Evolutionary conservation across 92 coral and sea anemone genomes (phyloP), one percentile per base, ranked within the genome.

Genomic region (Epizoanthus ramosus): DNA sequence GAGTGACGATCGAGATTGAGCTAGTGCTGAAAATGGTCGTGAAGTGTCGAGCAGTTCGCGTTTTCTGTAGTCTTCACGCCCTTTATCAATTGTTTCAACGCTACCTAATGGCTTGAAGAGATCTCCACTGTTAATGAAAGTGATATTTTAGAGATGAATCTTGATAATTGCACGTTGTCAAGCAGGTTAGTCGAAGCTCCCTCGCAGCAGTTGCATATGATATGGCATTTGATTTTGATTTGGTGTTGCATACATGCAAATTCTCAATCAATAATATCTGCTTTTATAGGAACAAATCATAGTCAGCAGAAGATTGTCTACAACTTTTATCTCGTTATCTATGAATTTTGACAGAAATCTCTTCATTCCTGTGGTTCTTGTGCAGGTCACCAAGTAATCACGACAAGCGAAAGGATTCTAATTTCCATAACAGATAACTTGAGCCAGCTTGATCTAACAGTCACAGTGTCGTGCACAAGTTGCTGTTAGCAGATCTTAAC

Each of bases 121-220:
- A 3, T 25, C 47, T 28, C 14, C 71, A 31, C 9, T 28, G 19
- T 18, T 33, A 18, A 10, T 33, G 21, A 25, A 65, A 28, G 71
- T 65, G 45, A 1, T 16, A 13, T 10, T 12, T 31, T 23, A 37
- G 19, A 16, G 35, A 28, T 28, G 71, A 15, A 67, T n/a, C 23
- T 19, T 67, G 71, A n/a, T 10, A 37, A 67, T 33, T 37, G 43
- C 35, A 3, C 71, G 12, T 0, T 15, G 4, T 18, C 71, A 50
- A 50, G 54, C 71, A 67, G 71, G 71, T 67, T 67, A 41, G 71
- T 67, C 3, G 50, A 33, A 67, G 35, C 39, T 41, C 43, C 35
- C 35, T 12, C 43, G 43, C 18, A 12, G 31, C 71, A 8, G 18
- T 19, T 67, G 43, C 18, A 37, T 67, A 4, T 9, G 10, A 9